Evolutionary conservation across 92 coral and sea anemone species (phyloP), one percentile per base, ranked within the genome.

Genomic region (Porites evermanni): DNA sequence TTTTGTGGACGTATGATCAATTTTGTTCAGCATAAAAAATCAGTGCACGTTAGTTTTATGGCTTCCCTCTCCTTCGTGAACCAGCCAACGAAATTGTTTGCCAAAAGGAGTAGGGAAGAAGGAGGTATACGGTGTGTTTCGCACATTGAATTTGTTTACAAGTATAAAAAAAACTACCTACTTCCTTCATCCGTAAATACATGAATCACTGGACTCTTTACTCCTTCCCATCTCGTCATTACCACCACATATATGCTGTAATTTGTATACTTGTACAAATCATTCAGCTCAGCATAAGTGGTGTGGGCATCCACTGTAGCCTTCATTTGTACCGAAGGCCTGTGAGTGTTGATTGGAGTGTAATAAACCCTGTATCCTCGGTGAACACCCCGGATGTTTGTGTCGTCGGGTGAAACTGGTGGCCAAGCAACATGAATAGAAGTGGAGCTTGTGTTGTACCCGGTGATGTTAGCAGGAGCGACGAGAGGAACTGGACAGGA

Each of bases 381-480:
- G 58, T 79, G 85, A 80, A 86, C 75, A 0, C 93, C 93, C 26
- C 82, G 83, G 80, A 83, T 71, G 81, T 56, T 73, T 32, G 26
- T 21, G 53, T 29, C 24, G n/a, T 84, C 26, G 1, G 84, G 47
- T 29, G 88, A 75, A 72, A 84, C 82, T 51, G 81, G 77, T 70
- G 79, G 77, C 92, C 92, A 89, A 52, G 44, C 58, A 18, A 89
- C 92, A 12, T 16, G 66, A 19, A 89, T 59, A 65, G 85, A 77
- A 61, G 89, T 64, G 20, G 89, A 77, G 58, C 89, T 89, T 12
- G 89, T 84, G 86, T 84, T 70, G 79, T 64, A 50, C 44, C 79
- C 89, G 72, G 56, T 54, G 11, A 89, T 66, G 44, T 65, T 50
- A 6, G 77, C 53, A 6, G 92, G 92, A 76, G 92, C 85, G 64